Evolutionary conservation across 2,888 invertebrate species (phyloP).

Genomic region (Pseudococcus viburni): DNA sequence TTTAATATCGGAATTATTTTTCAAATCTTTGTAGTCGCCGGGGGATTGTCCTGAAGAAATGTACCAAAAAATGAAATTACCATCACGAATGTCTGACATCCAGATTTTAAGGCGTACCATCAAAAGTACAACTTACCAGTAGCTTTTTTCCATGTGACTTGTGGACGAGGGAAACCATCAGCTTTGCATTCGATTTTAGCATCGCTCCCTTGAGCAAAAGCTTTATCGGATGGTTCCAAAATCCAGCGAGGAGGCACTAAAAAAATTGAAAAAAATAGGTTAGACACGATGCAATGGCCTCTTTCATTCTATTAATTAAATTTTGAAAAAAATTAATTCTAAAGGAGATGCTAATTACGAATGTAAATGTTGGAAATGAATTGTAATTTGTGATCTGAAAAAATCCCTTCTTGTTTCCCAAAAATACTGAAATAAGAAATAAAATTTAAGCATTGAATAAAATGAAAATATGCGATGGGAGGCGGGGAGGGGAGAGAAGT

Average conservation of each 20-base stretch:
- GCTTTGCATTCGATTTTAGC: slow-evolving; percentile 96
- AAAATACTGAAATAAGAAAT: too few relatives aligned
- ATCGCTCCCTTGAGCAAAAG: slow-evolving; percentile 94
- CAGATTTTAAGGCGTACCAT: too few relatives aligned
- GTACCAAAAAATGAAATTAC: slow-evolving; percentile 46
- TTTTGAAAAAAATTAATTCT: slow-evolving; percentile 16
- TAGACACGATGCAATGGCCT: slow-evolving; percentile 56
- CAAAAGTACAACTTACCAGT: slow-evolving; percentile 78
- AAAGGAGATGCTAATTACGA: slow-evolving; percentile 41
- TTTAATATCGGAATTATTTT: slow-evolving; percentile 85
- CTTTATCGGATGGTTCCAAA: slow-evolving; percentile 93
- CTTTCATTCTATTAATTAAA: not conserved
- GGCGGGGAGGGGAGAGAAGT: too few relatives aligned
- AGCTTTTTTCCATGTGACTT: slow-evolving; percentile 95
- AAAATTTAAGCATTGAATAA: too few relatives aligned
- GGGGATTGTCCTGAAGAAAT: slow-evolving; percentile 83
- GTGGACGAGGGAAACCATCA: slow-evolving; percentile 94
- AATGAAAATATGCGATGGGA: too few relatives aligned
- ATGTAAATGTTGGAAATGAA: not conserved
- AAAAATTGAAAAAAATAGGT: slow-evolving; percentile 70
- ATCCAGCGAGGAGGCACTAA: slow-evolving; percentile 97
- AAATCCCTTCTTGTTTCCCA: too few relatives aligned
- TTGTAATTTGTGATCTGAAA: too few relatives aligned
- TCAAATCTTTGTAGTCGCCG: slow-evolving; percentile 91
- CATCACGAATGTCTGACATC: too few relatives aligned